phyloP scores from a whole-genome alignment of 2,113 vertebrate genomes.

The Ailurus styani region DNA sequence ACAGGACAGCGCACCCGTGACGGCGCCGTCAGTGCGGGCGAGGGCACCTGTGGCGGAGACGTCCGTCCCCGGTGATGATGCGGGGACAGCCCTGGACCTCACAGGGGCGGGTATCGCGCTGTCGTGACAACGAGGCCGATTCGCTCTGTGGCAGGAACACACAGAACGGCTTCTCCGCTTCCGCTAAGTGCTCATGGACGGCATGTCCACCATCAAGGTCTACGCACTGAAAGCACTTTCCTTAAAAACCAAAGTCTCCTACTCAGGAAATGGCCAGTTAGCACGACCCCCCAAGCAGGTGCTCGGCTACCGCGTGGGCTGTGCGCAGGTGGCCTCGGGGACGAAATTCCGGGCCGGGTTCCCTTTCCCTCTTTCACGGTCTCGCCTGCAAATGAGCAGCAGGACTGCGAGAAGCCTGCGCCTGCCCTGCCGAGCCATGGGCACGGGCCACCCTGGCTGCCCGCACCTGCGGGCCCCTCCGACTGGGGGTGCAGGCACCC shows the following conservation, averaged over 20 bases:
- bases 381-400: neutral
- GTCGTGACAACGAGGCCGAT: neutral
- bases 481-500: neutral
- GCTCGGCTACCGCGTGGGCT: fast-evolving
- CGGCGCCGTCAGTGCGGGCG: neutral
- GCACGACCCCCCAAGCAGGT: neutral
- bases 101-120: fast-evolving
- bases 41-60: neutral
- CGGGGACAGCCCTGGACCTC: fast-evolving
- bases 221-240: fast-evolving
- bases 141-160: neutral
- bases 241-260: neutral
- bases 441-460: neutral
- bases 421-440: neutral
- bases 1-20: no score
- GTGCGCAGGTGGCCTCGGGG: fast-evolving
- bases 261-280: neutral
- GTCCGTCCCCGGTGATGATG: neutral
- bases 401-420: neutral
- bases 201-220: neutral
- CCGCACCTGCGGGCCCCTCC: neutral
- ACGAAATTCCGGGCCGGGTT: neutral
- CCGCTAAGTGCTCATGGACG: fast-evolving
- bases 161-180: no score
- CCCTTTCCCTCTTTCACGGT: neutral